Evolutionary conservation across 2,797 vertebrate species (phyloP), one percentile per base, ranked within the genome.

Genomic region (Aeoliscus strigatus): DNA sequence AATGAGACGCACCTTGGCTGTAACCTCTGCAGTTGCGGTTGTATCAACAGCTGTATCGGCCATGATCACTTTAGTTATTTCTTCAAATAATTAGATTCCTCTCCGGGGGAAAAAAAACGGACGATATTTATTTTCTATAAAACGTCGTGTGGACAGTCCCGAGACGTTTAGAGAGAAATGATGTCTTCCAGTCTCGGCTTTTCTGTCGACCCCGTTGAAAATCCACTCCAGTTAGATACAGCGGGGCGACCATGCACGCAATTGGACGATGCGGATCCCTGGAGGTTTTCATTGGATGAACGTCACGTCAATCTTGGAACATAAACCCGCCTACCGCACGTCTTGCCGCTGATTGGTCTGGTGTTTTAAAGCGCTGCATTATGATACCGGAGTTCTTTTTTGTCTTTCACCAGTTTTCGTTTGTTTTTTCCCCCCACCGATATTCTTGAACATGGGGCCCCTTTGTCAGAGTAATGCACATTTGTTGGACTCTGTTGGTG

Each of bases 41-140:
- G 82, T 89, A 36, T 90, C 88, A 63, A 88, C 89, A 77, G 73
- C 86, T 64, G 85, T 86, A 32, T 92, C 90, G 55, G 90, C 89
- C 90, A 92, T 92, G 49, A 58, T 43, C 66, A 39, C 15, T 60
- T 61, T 59, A 28, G 29, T n/a, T 2, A 40, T 57, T 50, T 58
- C 42, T 55, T 53, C 43, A 51, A 29, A 47, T 36, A 47, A 51
- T 54, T 56, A 57, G 44, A 66, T 45, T 68, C 49, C 58, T 71
- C 15, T 49, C 53, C 2, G 17, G 36, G n/a, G n/a, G n/a, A n/a
- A n/a, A n/a, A 39, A 32, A 39, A 44, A 30, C 2, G 15, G 9
- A 25, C 11, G 3, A 3, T 14, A 30, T 51, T 47, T 70, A 24
- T 62, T 30, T 32, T 68, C 56, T 77, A 64, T 51, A 61, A 37